Percentiles rank a stretch among this genome's conserved stretches.
phyloP scores from a whole-genome alignment of 2,113 vertebrate species.

The Cathartes aura region DNA sequence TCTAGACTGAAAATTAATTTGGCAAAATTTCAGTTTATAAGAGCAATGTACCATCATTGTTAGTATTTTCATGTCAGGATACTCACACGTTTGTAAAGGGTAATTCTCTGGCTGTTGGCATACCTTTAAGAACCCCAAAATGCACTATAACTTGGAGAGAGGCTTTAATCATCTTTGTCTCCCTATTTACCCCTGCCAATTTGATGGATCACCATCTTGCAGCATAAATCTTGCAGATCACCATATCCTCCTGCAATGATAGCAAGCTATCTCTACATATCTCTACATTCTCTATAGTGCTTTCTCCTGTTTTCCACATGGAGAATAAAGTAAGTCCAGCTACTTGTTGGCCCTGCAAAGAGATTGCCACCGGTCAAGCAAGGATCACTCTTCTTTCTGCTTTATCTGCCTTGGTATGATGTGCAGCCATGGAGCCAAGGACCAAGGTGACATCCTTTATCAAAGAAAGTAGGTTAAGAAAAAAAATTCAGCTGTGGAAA shows the following conservation, averaged over 20 bases:
- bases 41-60: neutral
- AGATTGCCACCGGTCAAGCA: neutral
- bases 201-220: neutral
- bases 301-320: neutral
- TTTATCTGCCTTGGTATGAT: neutral
- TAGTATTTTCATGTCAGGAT: neutral
- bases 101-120: neutral
- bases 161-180: neutral
- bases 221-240: neutral
- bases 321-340: neutral
- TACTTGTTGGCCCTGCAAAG: neutral
- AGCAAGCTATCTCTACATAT: neutral
- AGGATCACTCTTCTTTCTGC: neutral
- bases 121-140: neutral
- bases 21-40: conserved; percentile 45
- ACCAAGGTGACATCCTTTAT: neutral
- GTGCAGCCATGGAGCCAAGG: neutral
- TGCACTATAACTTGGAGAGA: neutral
- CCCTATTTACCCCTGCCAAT: neutral
- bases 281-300: neutral
- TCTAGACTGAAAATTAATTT: conserved; percentile 32
- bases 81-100: neutral
- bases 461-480: neutral
- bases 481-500: neutral
- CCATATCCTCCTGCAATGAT: neutral